Evolutionary conservation across 2,113 vertebrate species (phyloP).

Genomic region (Fregetta grallaria): DNA sequence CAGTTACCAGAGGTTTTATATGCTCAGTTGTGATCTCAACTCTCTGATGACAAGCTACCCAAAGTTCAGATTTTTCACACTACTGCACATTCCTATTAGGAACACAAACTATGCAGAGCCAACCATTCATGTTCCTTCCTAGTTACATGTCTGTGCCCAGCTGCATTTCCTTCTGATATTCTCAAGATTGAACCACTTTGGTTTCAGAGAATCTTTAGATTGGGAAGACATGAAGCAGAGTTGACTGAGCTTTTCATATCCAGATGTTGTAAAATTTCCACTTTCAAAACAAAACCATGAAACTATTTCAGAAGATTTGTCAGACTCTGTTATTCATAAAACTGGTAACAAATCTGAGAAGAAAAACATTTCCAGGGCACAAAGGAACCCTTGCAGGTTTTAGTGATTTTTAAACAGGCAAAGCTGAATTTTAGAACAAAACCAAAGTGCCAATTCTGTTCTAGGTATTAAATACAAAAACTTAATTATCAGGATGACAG

Average conservation of each 20-base stretch:
- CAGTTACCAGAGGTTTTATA: background rate
- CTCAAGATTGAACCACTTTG: background rate
- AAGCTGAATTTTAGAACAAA: background rate
- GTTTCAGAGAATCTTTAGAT: background rate
- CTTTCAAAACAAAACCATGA: background rate
- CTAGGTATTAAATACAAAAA: background rate
- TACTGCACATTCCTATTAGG: background rate
- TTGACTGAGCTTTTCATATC: background rate
- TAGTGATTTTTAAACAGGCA: background rate
- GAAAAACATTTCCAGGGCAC: background rate
- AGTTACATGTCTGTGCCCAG: accelerated
- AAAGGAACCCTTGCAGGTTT: background rate
- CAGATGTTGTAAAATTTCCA: background rate
- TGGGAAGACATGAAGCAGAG: background rate
- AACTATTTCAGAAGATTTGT: background rate
- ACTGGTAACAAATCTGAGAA: background rate
- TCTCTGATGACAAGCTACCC: background rate
- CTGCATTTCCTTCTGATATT: background rate
- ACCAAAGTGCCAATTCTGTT: background rate
- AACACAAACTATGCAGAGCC: background rate
- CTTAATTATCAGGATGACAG: background rate
- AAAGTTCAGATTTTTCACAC: background rate
- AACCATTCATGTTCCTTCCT: background rate
- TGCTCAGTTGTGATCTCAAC: background rate
- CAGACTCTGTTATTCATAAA: background rate